Evolutionary conservation across 2,113 vertebrate species (phyloP).

Genomic region (Chloropsis hardwickii): DNA sequence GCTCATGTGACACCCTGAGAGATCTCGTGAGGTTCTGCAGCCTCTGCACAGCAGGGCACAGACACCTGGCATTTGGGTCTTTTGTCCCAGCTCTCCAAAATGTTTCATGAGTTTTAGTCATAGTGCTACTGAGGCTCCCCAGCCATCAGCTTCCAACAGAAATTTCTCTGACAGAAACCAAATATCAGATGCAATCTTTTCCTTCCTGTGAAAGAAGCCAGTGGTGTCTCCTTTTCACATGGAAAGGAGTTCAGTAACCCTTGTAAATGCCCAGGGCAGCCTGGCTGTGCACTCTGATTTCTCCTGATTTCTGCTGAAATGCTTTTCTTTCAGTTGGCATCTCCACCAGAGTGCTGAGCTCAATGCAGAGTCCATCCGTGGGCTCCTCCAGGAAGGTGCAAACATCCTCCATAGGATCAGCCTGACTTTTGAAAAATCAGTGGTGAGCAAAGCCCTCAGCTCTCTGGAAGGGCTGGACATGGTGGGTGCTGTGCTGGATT

Average conservation of each 20-base stretch:
- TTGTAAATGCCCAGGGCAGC: neutral
- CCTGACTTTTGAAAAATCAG: neutral
- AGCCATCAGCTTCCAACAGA: neutral
- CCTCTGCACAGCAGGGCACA: neutral
- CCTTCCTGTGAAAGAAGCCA: neutral
- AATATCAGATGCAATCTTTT: neutral
- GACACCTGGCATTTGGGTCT: neutral
- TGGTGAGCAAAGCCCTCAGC: neutral
- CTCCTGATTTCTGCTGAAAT: neutral
- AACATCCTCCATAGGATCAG: neutral
- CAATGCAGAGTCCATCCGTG: neutral
- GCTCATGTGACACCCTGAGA: fast-evolving
- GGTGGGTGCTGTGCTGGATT: neutral
- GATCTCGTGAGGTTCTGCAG: neutral
- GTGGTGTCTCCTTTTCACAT: neutral
- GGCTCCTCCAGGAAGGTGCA: neutral
- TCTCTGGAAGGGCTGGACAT: neutral
- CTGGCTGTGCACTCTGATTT: neutral
- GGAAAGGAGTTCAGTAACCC: neutral
- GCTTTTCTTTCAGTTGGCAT: neutral
- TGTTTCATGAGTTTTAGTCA: neutral
- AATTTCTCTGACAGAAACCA: neutral
- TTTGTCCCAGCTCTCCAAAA: neutral
- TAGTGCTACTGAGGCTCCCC: neutral
- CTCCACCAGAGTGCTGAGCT: neutral